Base-by-base conservation (phyloP, 2,113 vertebrate species). In the Festucalex cinctus region DNA sequence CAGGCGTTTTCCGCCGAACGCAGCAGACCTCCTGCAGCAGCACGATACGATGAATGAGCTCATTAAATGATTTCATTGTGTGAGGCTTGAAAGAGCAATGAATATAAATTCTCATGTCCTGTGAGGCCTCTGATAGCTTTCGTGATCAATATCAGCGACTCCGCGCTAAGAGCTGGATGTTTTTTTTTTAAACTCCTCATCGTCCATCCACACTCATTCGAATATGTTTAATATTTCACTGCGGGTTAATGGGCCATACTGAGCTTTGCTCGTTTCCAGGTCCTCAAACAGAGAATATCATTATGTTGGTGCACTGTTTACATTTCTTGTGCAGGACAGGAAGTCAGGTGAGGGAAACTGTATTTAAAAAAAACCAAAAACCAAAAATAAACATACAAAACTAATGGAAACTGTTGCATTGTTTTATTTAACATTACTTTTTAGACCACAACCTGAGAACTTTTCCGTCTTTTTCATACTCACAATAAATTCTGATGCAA, bases 401-500 rank as follows among this genome's bases (percentile, higher is more conserved):
- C 2, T 32, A 32, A 32, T 32, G 28, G 2, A 32, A 32, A 32
- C 28, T 32, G 28, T 32, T 32, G 28, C 28, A 32, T 32, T 32
- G 28, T 2, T 32, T 32, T 32, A 2, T 32, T 32, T 32, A 32
- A 32, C 2, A 32, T 32, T 32, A 2, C 28, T 32, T 32, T 2
- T 32, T 32, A 2, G 4, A 32, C 28, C 28, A 32, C 28, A 32
- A 32, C 28, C 28, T 32, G 28, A 32, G 4, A 32, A 12, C 26
- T 35, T 17, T 20, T 9, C 1, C 12, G n/a, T 36, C 9, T 41
- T 43, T 20, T 6, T 59, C 19, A 49, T 81, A 95, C 96, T 93
- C 86, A 98, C 97, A 10, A 98, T 94, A 76, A 95, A 94, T 46
- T 92, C 90, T 1, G 95, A 94, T 0, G 95, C 95, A 4, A 98